Conservation (phyloP, 2,888 invertebrate genomes). For the Pseudoips prasinana region DNA sequence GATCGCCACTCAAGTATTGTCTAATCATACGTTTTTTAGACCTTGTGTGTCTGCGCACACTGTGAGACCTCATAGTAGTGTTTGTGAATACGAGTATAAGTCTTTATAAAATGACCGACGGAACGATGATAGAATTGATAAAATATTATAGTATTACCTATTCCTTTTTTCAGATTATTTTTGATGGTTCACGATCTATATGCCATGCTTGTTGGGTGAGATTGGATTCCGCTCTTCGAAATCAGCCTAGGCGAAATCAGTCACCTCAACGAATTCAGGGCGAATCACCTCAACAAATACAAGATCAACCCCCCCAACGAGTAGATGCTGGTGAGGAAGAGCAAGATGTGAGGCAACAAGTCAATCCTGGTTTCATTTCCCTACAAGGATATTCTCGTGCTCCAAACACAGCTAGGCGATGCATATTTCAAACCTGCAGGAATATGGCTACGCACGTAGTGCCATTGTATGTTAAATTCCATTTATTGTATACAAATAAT, state of each 20-base stretch:
- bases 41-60: neutral
- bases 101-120: slow-evolving; percentile 1
- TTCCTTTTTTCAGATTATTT: slow-evolving; percentile 10
- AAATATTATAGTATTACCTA: neutral
- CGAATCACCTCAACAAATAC: neutral
- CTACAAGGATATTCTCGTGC: slow-evolving; percentile 12
- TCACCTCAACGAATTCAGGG: neutral
- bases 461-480: slow-evolving; percentile 8
- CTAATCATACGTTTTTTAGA: slow-evolving; percentile 2
- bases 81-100: slow-evolving; percentile 1
- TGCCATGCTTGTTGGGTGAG: slow-evolving; percentile 14
- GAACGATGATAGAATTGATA: slow-evolving; percentile 2
- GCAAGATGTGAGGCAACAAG: slow-evolving; percentile 5
- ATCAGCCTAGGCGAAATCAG: neutral
- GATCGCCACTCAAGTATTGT: slow-evolving; percentile 2
- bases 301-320: neutral
- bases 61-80: slow-evolving; percentile 1
- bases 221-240: slow-evolving; percentile 5
- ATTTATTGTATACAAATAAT: slow-evolving; percentile 2
- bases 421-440: slow-evolving; percentile 15
- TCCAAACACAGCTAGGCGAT: slow-evolving; percentile 14
- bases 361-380: slow-evolving; percentile 5
- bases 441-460: slow-evolving; percentile 3
- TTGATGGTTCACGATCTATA: slow-evolving; percentile 13
- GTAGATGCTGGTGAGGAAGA: slow-evolving; percentile 1